Conservation (phyloP, 2,797 vertebrate genomes). For the Gadopsis bispinosus region DNA sequence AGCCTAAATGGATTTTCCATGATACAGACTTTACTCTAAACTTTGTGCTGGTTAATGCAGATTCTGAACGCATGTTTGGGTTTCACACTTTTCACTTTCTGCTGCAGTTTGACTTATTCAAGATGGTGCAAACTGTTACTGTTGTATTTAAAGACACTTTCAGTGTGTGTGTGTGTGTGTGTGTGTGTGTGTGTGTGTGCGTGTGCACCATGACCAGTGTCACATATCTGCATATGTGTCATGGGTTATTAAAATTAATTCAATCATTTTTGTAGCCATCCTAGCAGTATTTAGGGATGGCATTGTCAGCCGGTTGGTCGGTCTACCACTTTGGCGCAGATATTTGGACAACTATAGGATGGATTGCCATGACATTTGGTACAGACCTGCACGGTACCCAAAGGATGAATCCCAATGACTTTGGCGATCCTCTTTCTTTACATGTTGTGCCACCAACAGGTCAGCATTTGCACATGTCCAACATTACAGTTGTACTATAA, state of each 20-base stretch:
- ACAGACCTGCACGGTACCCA: background rate
- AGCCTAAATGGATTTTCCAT: constrained; percentile 51
- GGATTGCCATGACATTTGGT: background rate
- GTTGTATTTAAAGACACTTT: background rate
- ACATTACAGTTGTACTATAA: background rate
- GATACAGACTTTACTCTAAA: constrained; percentile 11
- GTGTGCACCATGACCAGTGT: background rate
- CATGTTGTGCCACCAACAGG: background rate
- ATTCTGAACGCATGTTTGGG: background rate
- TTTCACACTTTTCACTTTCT: background rate
- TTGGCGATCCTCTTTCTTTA: background rate
- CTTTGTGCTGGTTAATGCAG: constrained; percentile 19
- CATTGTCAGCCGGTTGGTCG: too few relatives aligned
- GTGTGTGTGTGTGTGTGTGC: background rate
- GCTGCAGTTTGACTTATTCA: background rate
- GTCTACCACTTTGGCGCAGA: background rate
- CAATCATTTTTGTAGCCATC: background rate
- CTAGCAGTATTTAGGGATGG: too few relatives aligned
- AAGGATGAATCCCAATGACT: background rate
- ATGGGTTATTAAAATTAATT: background rate
- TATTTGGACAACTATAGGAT: background rate
- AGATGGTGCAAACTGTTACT: background rate
- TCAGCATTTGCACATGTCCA: background rate
- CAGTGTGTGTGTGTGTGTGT: background rate
- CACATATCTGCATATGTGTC: background rate